Evolutionary conservation across 2,113 vertebrate species (phyloP).

Genomic region (Agapornis roseicollis): DNA sequence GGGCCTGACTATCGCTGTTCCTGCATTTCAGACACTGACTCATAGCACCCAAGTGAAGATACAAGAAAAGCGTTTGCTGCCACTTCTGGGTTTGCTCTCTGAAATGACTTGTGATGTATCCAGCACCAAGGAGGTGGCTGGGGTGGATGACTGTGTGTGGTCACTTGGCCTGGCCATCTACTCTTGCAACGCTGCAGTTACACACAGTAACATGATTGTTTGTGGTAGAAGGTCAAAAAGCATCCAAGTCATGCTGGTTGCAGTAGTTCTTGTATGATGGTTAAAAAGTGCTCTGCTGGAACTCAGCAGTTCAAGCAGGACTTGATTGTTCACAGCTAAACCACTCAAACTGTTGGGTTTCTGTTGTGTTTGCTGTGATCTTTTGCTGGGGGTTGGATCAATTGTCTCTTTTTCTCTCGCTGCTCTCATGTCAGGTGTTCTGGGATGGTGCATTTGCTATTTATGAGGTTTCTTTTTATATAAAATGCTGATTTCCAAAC

Average conservation of each 20-base stretch:
- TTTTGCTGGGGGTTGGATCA: neutral
- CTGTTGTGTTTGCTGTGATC: accelerated
- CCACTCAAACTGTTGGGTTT: neutral
- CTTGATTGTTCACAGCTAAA: neutral
- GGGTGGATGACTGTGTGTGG: neutral
- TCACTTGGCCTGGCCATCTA: neutral
- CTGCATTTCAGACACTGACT: neutral
- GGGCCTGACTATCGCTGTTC: neutral
- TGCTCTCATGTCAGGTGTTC: neutral
- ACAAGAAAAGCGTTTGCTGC: neutral
- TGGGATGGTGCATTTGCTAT: neutral
- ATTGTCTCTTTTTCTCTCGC: neutral
- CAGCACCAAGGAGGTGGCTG: neutral
- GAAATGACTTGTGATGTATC: neutral
- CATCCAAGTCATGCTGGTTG: neutral
- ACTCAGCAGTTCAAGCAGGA: neutral
- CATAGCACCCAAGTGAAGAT: neutral
- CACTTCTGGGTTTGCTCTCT: neutral
- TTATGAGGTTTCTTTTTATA: neutral
- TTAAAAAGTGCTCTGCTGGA: neutral
- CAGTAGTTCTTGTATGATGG: neutral
- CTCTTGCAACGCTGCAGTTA: neutral
- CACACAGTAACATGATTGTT: neutral
- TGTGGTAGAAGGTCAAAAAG: neutral
- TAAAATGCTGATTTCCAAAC: neutral